These are phyloP conservation scores for Apeira syringaria DNA, from an alignment of 2,888 invertebrate species.

Conservation along the genomic window DNA sequence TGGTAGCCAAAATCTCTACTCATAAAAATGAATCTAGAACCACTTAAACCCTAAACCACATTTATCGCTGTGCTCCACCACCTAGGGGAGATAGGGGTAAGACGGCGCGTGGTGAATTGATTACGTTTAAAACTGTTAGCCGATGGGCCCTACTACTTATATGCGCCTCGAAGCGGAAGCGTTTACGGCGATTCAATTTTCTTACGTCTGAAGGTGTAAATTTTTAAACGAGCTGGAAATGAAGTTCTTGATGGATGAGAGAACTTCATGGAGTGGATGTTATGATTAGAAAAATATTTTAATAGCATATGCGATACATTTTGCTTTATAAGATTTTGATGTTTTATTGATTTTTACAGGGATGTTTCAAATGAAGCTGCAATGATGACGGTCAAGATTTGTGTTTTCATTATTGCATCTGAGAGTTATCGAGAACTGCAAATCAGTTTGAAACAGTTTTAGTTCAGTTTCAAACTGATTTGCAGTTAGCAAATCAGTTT, in stretches of 20 bases:
- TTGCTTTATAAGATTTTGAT: no score
- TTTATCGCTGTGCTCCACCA: slow-evolving; percentile 6
- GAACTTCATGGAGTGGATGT: slow-evolving; percentile 15
- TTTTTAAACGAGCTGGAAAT: slow-evolving; percentile 45
- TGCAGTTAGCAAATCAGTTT: no score
- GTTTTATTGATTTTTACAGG: no score
- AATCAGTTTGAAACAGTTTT: no score
- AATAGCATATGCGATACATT: no score
- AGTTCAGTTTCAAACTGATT: no score
- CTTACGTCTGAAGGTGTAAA: slow-evolving; percentile 47
- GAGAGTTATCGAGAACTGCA: no score
- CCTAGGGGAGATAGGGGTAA: slow-evolving; percentile 44
- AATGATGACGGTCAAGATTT: no score
- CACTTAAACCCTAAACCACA: slow-evolving; percentile 7
- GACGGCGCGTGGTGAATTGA: slow-evolving; percentile 63
- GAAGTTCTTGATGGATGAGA: slow-evolving; percentile 29
- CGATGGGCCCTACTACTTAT: slow-evolving; percentile 64
- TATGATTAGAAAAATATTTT: no score
- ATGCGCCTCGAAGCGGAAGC: slow-evolving; percentile 53
- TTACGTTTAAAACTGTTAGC: slow-evolving; percentile 73
- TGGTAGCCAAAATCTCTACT: neutral
- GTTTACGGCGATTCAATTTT: slow-evolving; percentile 60
- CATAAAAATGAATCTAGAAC: slow-evolving; percentile 11
- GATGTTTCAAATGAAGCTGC: no score
- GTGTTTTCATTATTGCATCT: no score